These are phyloP conservation scores for Lissocephala sabroskyi DNA, from an alignment of 2,888 invertebrate genomes.

Conservation along the genomic window DNA sequence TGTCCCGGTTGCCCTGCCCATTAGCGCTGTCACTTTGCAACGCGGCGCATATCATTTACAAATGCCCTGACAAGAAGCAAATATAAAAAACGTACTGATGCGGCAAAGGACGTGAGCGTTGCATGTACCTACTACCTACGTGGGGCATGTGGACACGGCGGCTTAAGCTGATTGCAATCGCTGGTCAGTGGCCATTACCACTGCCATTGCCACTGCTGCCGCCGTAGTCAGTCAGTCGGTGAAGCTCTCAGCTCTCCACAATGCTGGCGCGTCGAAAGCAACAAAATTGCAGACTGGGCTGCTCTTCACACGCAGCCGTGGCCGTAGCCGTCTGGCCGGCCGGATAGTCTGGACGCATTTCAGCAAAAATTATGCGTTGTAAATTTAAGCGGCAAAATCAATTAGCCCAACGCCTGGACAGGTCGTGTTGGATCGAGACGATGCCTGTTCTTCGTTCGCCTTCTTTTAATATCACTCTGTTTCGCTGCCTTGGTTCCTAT, in stretches of 20 bases:
- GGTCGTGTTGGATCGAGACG: background rate
- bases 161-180: slow-evolving; percentile 31
- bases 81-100: slow-evolving; percentile 19
- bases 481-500: background rate
- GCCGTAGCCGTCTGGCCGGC: background rate
- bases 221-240: no score
- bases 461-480: background rate
- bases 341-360: slow-evolving; percentile 28
- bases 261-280: background rate
- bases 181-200: background rate
- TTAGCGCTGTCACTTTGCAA: slow-evolving; percentile 48
- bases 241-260: background rate
- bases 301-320: no score
- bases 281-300: background rate
- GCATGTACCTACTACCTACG: no score
- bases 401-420: slow-evolving; percentile 40
- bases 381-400: slow-evolving; percentile 51
- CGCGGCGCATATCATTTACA: slow-evolving; percentile 47
- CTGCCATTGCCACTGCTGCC: background rate
- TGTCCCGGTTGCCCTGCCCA: slow-evolving; percentile 23
- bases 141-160: slow-evolving; percentile 7
- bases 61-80: slow-evolving; percentile 41
- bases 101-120: slow-evolving; percentile 5
- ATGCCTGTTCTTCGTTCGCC: background rate
- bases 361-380: slow-evolving; percentile 42